phyloP scores from a whole-genome alignment of 2,888 invertebrate species.

The Patella ulyssiponensis region DNA sequence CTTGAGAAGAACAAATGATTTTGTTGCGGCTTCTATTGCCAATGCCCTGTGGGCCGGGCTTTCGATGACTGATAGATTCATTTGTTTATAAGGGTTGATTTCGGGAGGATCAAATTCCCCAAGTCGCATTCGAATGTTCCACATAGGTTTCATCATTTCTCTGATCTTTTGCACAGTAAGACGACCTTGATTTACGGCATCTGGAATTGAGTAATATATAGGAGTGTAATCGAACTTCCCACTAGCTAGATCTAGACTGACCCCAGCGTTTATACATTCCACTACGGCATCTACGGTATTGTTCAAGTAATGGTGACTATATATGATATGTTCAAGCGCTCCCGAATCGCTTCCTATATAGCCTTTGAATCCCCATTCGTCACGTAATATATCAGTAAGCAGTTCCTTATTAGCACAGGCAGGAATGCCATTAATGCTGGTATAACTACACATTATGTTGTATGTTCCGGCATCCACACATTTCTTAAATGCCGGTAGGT shows the following conservation, averaged over 20 bases:
- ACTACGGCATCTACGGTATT: conserved; percentile 43
- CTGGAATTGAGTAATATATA: conserved; percentile 32
- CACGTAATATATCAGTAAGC: conserved; percentile 55
- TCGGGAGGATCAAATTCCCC: conserved; percentile 42
- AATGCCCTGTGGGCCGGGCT: conserved; percentile 42
- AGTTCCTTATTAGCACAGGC: conserved; percentile 59
- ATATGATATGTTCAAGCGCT: conserved; percentile 52
- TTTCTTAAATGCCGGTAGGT: conserved; percentile 59
- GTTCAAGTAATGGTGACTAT: conserved; percentile 45
- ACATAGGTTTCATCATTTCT: conserved; percentile 36
- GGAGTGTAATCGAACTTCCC: conserved; percentile 27
- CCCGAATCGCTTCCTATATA: conserved; percentile 62
- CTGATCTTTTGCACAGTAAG: conserved; percentile 19
- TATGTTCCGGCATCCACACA: conserved; percentile 62
- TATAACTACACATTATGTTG: conserved; percentile 65
- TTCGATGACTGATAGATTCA: conserved; percentile 46
- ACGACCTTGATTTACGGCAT: conserved; percentile 47
- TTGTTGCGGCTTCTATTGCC: conserved; percentile 44
- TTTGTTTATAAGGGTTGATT: conserved; percentile 50
- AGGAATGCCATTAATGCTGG: conserved; percentile 64
- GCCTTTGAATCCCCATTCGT: conserved; percentile 60
- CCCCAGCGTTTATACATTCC: conserved; percentile 39
- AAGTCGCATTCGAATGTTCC: conserved; percentile 36
- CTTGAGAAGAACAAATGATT: conserved; percentile 54
- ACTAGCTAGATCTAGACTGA: conserved; percentile 53